Evolutionary conservation across 2,888 invertebrate species (phyloP).

Genomic region (Portevinia maculata): DNA sequence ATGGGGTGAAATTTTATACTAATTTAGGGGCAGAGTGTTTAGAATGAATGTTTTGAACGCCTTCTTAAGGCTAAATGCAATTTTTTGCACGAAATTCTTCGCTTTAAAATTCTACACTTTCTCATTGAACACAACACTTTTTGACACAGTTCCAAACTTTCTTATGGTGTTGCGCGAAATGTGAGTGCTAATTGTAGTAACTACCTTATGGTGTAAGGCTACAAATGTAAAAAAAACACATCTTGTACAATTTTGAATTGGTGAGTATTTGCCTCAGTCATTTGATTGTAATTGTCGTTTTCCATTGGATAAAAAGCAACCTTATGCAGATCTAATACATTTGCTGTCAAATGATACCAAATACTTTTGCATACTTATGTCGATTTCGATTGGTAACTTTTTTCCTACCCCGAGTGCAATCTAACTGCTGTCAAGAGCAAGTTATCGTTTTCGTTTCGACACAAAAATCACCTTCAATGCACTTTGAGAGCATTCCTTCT

Average conservation of each 20-base stretch:
- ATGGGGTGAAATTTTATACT: not conserved
- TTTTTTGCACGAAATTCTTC: conserved; percentile 61
- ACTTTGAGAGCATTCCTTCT: too few relatives aligned
- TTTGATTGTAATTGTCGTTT: too few relatives aligned
- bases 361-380: too few relatives aligned
- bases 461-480: too few relatives aligned
- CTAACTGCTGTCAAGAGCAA: too few relatives aligned
- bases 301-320: too few relatives aligned
- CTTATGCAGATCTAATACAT: too few relatives aligned
- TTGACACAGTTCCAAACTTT: conserved; percentile 71
- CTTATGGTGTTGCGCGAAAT: conserved; percentile 49
- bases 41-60: conserved; percentile 48
- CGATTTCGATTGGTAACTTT: too few relatives aligned
- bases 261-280: too few relatives aligned
- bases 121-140: conserved; percentile 70
- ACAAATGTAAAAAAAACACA: not conserved
- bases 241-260: not conserved
- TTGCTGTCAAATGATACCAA: too few relatives aligned
- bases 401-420: too few relatives aligned
- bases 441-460: too few relatives aligned
- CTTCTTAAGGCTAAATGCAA: conserved; percentile 69
- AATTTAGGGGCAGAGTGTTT: conserved; percentile 19
- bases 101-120: conserved; percentile 64
- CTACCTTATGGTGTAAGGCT: not conserved
- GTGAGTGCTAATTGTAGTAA: conserved; percentile 22